phyloP scores from a whole-genome alignment of 2,888 invertebrate species.

The Callyntrura sp. region DNA sequence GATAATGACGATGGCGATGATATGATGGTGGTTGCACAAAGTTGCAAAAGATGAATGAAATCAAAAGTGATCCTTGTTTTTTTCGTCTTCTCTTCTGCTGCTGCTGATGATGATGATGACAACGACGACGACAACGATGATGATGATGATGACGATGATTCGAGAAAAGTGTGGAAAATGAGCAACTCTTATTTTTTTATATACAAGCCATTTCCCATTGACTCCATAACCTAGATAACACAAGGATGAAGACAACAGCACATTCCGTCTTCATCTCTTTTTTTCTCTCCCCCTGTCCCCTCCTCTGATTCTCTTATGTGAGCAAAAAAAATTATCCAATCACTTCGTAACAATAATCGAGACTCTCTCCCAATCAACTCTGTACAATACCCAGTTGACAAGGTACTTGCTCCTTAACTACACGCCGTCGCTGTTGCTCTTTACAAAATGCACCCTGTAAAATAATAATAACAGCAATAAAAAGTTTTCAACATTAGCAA shows the following conservation, averaged over 20 bases:
- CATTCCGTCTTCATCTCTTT: conserved; percentile 14
- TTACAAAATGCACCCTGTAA: no score
- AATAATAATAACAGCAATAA: not conserved
- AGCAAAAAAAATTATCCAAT: conserved; percentile 9
- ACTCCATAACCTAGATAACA: conserved; percentile 72
- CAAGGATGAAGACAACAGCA: conserved; percentile 21
- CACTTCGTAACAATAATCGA: not conserved
- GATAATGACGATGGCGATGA: not conserved
- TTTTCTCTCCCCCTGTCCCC: not conserved
- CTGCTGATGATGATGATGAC: not conserved
- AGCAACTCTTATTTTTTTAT: conserved; percentile 49
- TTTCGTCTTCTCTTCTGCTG: conserved; percentile 18
- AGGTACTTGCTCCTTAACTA: not conserved
- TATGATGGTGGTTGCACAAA: not conserved
- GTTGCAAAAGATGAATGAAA: conserved; percentile 64
- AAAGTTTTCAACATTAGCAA: not conserved
- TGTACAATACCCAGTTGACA: not conserved
- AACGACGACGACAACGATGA: not conserved
- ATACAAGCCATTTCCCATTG: conserved; percentile 74
- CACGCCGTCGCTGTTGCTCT: no score
- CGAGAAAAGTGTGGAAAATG: conserved; percentile 67
- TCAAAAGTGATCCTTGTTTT: conserved; percentile 51
- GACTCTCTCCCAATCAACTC: not conserved
- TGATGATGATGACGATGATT: conserved; percentile 39
- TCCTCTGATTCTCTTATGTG: not conserved